Conservation (phyloP, 1,140 invertebrate species). For the Theocolax elegans region DNA sequence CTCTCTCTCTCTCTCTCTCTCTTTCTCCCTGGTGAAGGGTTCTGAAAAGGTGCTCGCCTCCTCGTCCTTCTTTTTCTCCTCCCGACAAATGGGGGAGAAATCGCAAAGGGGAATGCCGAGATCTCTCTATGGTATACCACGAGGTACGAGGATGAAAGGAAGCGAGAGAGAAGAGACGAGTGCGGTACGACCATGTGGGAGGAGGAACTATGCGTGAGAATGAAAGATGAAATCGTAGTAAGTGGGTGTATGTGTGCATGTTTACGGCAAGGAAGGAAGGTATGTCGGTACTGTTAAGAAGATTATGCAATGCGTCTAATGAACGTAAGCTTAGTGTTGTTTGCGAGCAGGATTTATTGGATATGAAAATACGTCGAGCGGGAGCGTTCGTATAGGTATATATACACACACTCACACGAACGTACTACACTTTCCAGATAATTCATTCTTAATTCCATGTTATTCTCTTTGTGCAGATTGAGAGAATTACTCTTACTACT, state of each 20-base stretch:
- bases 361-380: too few relatives aligned
- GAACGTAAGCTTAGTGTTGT: not conserved
- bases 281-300: not conserved
- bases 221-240: not conserved
- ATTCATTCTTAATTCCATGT: too few relatives aligned
- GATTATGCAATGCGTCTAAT: slow-evolving; percentile 7
- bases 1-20: slow-evolving; percentile 34
- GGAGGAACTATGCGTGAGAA: not conserved
- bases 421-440: too few relatives aligned
- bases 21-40: slow-evolving; percentile 36
- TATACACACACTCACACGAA: too few relatives aligned
- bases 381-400: too few relatives aligned
- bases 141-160: not conserved
- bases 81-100: not conserved
- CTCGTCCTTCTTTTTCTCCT: not conserved
- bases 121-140: not conserved
- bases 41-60: slow-evolving; percentile 4
- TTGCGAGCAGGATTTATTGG: not conserved
- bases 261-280: slow-evolving; percentile 22
- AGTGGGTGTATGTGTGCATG: not conserved
- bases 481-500: too few relatives aligned
- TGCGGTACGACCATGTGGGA: not conserved
- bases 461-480: too few relatives aligned
- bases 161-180: not conserved
- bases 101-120: not conserved